Conservation (phyloP, 2,888 invertebrate species). For the Phyllotreta striolata region DNA sequence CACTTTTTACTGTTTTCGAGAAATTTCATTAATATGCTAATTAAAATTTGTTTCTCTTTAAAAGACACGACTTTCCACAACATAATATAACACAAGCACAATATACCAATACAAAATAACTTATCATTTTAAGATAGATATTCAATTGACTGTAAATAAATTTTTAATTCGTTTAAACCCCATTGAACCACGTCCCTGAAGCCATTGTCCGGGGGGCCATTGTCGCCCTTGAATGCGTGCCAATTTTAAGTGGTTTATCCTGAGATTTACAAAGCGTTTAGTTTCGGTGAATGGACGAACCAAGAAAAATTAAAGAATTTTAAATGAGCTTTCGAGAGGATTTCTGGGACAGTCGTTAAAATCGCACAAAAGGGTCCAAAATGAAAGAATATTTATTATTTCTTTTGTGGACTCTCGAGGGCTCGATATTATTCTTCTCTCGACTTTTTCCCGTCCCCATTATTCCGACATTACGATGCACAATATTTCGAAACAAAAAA, state of each 20-base stretch:
- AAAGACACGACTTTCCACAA: too few relatives aligned
- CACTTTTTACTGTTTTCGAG: neutral
- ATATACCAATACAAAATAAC: too few relatives aligned
- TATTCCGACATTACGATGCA: too few relatives aligned
- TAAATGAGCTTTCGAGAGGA: constrained; percentile 24
- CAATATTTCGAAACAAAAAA: too few relatives aligned
- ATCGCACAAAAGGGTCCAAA: constrained; percentile 19
- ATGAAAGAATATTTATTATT: constrained; percentile 26
- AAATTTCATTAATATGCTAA: too few relatives aligned
- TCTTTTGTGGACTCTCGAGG: constrained; percentile 20
- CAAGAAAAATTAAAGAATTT: constrained; percentile 28
- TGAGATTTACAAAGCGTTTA: constrained; percentile 29
- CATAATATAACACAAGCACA: too few relatives aligned
- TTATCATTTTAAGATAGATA: too few relatives aligned
- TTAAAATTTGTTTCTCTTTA: too few relatives aligned
- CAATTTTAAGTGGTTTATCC: constrained; percentile 31
- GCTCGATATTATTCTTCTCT: constrained; percentile 16
- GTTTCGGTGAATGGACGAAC: constrained; percentile 19
- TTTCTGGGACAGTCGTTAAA: constrained; percentile 30
- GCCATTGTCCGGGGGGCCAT: constrained; percentile 10
- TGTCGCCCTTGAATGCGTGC: constrained; percentile 23
- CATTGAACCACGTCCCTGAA: neutral
- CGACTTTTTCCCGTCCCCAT: too few relatives aligned
- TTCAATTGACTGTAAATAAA: too few relatives aligned
- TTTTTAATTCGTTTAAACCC: neutral